Evolutionary conservation across 2,113 vertebrate species (phyloP), one percentile per base, ranked within the genome.

Genomic region (Caloenas nicobarica): DNA sequence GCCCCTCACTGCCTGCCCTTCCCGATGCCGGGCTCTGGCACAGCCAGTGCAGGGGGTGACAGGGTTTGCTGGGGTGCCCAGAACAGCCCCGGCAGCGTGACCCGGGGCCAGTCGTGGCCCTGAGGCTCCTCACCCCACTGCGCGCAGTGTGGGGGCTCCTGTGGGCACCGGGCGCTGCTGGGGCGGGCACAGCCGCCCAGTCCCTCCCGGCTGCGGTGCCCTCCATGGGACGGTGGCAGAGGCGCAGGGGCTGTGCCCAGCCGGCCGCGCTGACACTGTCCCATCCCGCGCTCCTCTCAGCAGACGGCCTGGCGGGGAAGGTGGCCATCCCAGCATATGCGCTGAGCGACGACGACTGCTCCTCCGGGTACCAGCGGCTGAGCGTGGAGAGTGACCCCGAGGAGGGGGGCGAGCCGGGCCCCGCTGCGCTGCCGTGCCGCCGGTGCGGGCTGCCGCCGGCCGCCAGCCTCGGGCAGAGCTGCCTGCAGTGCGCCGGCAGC

Each of bases 331-430:
- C 98, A 10, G 98, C 98, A 1, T 99, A 98, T 34, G 87, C 98
- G 24, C 98, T 99, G 98, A 99, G 98, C 44, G 99, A 99, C 91
- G 99, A 99, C 53, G 98, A 99, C 95, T 96, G 96, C 87, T 99
- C 98, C 96, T 98, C 98, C 14, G 97, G 98, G 69, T 99, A 98
- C 98, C 98, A 97, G 91, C 98, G 98, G 73, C 98, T 98, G 94
- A 98, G 98, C 73, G 99, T 98, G 91, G 99, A 99, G 94, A 99
- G 98, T 7, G 98, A 99, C 96, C 97, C 98, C 0, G 99, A 99
- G 84, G 98, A 99, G 89, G 98, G 97, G 5, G 97, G 97, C 50
- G 98, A 96, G 96, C 74, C 97, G 6, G 91, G 98, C 98, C 91
- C 98, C 57, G 97, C 98, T 48, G 94, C 96, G 57, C 97, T 98